Percentiles rank a stretch among this genome's conserved stretches.
Conservation (phyloP, 2,888 invertebrate species). For the Cordilura impudica region DNA sequence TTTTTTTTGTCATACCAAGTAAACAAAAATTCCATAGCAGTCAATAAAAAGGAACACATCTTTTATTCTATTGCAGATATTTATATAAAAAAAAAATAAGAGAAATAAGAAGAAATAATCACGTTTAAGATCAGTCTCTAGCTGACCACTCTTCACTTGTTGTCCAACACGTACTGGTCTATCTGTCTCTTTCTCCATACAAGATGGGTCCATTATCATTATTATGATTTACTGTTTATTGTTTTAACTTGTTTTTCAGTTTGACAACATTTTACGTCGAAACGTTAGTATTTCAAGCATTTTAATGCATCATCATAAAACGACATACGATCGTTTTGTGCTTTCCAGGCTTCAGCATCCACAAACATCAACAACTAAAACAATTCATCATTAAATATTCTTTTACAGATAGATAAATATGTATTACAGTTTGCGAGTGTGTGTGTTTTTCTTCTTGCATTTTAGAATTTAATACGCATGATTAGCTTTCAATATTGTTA, state of each 20-base stretch:
- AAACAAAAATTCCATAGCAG: constrained; percentile 42
- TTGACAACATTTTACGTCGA: constrained; percentile 18
- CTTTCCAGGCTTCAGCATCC: background rate
- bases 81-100: constrained; percentile 24
- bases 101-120: constrained; percentile 10
- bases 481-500: constrained; percentile 15
- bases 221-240: constrained; percentile 57
- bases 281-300: constrained; percentile 67
- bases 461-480: constrained; percentile 16
- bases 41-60: constrained; percentile 41
- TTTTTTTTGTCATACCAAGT: background rate
- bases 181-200: background rate
- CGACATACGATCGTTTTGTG: constrained; percentile 27
- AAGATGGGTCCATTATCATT: constrained; percentile 36
- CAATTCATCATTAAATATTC: constrained; percentile 42
- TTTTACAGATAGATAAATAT: constrained; percentile 17
- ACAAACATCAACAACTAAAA: constrained; percentile 10
- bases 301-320: constrained; percentile 70
- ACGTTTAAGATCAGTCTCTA: background rate
- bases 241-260: constrained; percentile 40
- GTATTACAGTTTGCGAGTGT: background rate
- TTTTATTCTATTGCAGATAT: constrained; percentile 22
- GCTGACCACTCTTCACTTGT: background rate
- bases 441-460: background rate
- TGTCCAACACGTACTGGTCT: background rate